A percentile compares a stretch with the other conserved stretches of the same genome.
phyloP scores from a whole-genome alignment of 2,797 vertebrate genomes.

The Sebastes glaucus region DNA sequence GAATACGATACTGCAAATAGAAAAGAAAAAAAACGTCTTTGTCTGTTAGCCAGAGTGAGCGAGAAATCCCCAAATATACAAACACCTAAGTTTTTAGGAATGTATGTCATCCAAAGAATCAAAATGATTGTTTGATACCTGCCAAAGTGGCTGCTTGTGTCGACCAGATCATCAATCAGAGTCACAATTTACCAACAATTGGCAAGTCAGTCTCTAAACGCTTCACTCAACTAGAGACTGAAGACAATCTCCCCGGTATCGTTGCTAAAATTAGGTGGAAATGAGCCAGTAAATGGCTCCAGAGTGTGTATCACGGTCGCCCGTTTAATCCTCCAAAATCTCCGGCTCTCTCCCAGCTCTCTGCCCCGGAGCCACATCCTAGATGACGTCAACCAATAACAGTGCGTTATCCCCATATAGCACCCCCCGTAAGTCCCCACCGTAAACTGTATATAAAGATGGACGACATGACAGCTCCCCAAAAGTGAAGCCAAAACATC shows the following conservation, averaged over 20 bases:
- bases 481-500: not conserved
- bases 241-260: not conserved
- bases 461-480: too few relatives aligned
- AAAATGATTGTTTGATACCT: conserved; percentile 4
- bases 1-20: not conserved
- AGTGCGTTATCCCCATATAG: not conserved
- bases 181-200: not conserved
- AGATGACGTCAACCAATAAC: not conserved
- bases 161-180: conserved; percentile 2
- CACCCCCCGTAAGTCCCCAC: not conserved
- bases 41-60: not conserved
- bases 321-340: accelerated
- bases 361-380: not conserved
- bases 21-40: not conserved
- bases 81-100: not conserved
- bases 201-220: not conserved
- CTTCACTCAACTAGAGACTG: not conserved
- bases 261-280: not conserved
- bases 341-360: not conserved
- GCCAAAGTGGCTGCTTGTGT: not conserved
- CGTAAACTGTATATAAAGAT: too few relatives aligned
- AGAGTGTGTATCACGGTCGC: not conserved
- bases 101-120: not conserved
- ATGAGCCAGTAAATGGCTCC: accelerated
- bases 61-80: not conserved